These are phyloP conservation scores for Drosophila nannoptera DNA, from an alignment of 1,140 invertebrate genomes.

Conservation along the genomic window DNA sequence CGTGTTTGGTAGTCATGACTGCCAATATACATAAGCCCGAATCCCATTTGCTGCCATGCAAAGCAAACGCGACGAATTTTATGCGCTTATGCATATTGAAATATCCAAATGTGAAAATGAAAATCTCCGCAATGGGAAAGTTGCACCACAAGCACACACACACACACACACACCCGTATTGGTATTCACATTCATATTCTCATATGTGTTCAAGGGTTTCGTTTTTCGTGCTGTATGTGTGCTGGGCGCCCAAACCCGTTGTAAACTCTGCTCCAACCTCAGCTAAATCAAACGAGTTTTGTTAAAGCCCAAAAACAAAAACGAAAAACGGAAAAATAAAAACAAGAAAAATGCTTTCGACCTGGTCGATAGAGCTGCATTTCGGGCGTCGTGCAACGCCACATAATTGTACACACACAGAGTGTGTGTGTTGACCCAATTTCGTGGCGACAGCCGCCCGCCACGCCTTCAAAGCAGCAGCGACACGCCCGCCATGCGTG, in stretches of 20 bases:
- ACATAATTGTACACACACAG: constrained; percentile 69
- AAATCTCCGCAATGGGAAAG: constrained; percentile 74
- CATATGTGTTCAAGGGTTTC: constrained; percentile 67
- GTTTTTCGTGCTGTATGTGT: background rate
- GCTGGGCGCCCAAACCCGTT: constrained; percentile 64
- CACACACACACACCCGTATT: background rate
- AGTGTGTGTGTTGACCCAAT: constrained; percentile 69
- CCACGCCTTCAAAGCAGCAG: constrained; percentile 17
- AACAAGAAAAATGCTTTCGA: constrained; percentile 41
- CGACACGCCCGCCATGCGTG: constrained; percentile 29
- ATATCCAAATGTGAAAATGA: constrained; percentile 65
- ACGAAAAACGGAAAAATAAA: constrained; percentile 16
- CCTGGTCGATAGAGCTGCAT: constrained; percentile 41
- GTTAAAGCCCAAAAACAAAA: constrained; percentile 36
- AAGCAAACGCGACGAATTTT: constrained; percentile 66
- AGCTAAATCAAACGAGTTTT: constrained; percentile 67
- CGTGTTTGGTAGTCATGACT: background rate
- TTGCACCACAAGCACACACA: constrained; percentile 46
- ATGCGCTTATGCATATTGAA: constrained; percentile 68
- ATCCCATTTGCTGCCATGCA: constrained; percentile 55
- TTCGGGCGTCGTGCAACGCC: constrained; percentile 32
- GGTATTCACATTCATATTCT: constrained; percentile 26
- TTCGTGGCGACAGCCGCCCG: constrained; percentile 43
- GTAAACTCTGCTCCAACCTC: constrained; percentile 41
- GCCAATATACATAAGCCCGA: constrained; percentile 62